Conservation (phyloP, 1,140 invertebrate genomes). For the Nomia melanderi region DNA sequence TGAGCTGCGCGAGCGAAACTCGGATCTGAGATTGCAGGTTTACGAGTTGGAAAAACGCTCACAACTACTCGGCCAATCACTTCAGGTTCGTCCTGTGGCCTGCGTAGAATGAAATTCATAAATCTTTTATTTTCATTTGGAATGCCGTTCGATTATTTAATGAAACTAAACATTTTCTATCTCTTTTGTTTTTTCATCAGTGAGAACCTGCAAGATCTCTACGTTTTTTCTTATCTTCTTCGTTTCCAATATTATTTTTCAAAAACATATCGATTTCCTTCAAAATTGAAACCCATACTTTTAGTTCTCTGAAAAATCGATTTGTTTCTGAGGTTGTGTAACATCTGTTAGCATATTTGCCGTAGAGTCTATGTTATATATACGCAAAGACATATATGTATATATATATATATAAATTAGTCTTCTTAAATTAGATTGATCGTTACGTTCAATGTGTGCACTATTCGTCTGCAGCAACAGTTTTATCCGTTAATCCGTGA, state of each 20-base stretch:
- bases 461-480: conserved; percentile 23
- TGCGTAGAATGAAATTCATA: conserved; percentile 71
- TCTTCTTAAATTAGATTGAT: not conserved
- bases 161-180: conserved; percentile 45
- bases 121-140: conserved; percentile 68
- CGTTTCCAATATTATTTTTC: conserved; percentile 47
- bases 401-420: not conserved
- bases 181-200: conserved; percentile 65
- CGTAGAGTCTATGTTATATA: conserved; percentile 2
- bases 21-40: conserved; percentile 81
- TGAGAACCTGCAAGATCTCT: conserved; percentile 72
- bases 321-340: not conserved
- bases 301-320: conserved; percentile 27
- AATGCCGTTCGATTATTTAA: conserved; percentile 64
- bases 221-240: conserved; percentile 59
- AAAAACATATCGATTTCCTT: conserved; percentile 38
- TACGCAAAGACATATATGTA: too few relatives aligned
- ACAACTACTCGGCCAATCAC: conserved; percentile 80
- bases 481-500: conserved; percentile 21
- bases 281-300: not conserved
- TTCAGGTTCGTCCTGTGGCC: conserved; percentile 81
- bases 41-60: conserved; percentile 81
- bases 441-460: not conserved
- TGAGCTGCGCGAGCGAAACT: conserved; percentile 81
- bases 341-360: conserved; percentile 12